phyloP scores from a whole-genome alignment of 1,140 invertebrate species.

The Penaeus indicus region DNA sequence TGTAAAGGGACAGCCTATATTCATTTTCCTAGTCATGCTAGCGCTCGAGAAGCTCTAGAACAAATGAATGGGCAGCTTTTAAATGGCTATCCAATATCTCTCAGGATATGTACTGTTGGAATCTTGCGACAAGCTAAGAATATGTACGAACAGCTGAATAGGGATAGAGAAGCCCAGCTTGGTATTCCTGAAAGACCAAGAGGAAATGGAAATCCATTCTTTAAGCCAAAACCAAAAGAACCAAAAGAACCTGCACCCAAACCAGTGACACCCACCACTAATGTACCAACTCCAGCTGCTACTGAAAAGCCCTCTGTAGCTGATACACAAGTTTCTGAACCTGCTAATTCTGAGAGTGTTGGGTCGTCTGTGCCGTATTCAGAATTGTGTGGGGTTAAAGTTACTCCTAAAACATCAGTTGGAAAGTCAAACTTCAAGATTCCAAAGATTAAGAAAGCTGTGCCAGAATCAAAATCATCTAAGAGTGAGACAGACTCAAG shows the following conservation, averaged over 20 bases:
- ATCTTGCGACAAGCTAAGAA: slow-evolving; percentile 57
- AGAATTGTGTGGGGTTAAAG: slow-evolving; percentile 51
- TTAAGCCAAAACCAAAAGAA: slow-evolving; percentile 50
- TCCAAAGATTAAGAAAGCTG: slow-evolving; percentile 47
- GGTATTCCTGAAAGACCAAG: slow-evolving; percentile 50
- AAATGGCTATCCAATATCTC: slow-evolving; percentile 32
- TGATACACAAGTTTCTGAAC: slow-evolving; percentile 13
- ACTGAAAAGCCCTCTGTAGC: background rate
- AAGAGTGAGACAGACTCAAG: background rate
- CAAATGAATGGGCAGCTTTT: slow-evolving; percentile 47
- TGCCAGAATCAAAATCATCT: background rate
- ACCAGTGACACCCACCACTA: background rate
- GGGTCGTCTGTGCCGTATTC: slow-evolving; percentile 29
- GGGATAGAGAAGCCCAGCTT: slow-evolving; percentile 49
- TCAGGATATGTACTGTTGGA: slow-evolving; percentile 55
- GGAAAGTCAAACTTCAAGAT: slow-evolving; percentile 43
- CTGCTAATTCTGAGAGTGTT: background rate
- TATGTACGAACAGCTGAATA: slow-evolving; percentile 51
- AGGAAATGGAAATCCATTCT: slow-evolving; percentile 57
- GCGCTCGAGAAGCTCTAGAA: slow-evolving; percentile 55
- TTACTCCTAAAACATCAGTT: slow-evolving; percentile 28
- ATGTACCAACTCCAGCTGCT: background rate
- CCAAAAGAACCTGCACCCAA: background rate
- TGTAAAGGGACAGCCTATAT: slow-evolving; percentile 57
- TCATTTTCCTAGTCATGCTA: slow-evolving; percentile 55